phyloP scores from a whole-genome alignment of 2,113 vertebrate species.

The Rhynchomys soricoides region DNA sequence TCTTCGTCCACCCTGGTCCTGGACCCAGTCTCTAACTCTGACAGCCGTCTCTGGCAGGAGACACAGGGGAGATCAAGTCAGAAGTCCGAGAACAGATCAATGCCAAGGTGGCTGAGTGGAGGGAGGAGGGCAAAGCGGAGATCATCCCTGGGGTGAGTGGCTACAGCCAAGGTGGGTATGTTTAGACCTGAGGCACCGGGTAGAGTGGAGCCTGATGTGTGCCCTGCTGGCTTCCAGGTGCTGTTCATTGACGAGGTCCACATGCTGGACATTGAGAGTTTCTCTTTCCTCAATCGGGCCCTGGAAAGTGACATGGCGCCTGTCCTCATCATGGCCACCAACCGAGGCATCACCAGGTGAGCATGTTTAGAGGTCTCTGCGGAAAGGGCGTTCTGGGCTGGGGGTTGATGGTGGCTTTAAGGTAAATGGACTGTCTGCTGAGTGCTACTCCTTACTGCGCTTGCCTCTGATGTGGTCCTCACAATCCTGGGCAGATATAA shows the following conservation, averaged over 20 bases:
- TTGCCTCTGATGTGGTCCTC: neutral
- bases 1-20: rapidly evolving
- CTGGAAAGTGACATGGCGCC: conserved; percentile 95
- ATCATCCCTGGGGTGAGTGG: conserved; percentile 93
- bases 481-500: no score
- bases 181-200: rapidly evolving
- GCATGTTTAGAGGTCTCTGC: rapidly evolving
- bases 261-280: conserved; percentile 97
- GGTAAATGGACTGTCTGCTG: rapidly evolving
- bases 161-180: rapidly evolving
- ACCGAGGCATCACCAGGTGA: conserved; percentile 95
- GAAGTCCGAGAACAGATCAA: conserved; percentile 97
- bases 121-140: conserved; percentile 95
- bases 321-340: conserved; percentile 96
- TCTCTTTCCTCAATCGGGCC: conserved; percentile 95
- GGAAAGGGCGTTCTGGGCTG: neutral
- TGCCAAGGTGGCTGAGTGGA: conserved; percentile 96
- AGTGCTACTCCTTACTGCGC: neutral
- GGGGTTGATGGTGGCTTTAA: rapidly evolving
- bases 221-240: conserved; percentile 83
- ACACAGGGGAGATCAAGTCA: conserved; percentile 96
- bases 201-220: rapidly evolving
- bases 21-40: neutral
- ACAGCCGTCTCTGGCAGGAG: conserved; percentile 80
- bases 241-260: conserved; percentile 97